Evolutionary conservation across 2,797 vertebrate genomes (phyloP), one percentile per base, ranked within the genome.

Genomic region (Xiphophorus birchmanni): DNA sequence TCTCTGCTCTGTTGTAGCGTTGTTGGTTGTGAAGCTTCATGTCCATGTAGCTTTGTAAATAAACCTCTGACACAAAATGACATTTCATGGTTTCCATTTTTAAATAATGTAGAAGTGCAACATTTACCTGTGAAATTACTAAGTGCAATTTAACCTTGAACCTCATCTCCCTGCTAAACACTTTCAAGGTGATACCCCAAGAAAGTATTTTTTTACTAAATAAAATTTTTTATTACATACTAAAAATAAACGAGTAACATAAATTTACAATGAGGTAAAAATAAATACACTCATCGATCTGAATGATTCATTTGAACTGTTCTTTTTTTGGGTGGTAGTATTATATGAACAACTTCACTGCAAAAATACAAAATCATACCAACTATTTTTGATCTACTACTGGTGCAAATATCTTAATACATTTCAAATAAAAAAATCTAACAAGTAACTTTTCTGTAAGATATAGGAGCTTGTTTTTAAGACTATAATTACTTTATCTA

Each of bases 31-130:
- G 80, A 88, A 79, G 58, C 56, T 52, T 85, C 84, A 80, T 75
- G 56, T 85, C 86, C 76, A 86, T 58, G 54, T 88, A 77, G 84
- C 52, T 10, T 83, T 95, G 92, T 95, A 93, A 95, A 95, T 95
- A 96, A 96, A 95, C 80, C 78, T 89, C 84, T 86, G 82, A 78
- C 87, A 85, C 65, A 83, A 80, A 50, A 86, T 85, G 74, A 82
- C 44, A 29, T 18, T 32, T 0, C 69, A 17, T 44, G 13, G 35
- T 11, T 40, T 75, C 29, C 21, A 11, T 73, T 29, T 0, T 58
- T 11, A 29, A 56, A 15, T 9, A 63, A 37, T 65, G 60, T 1
- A 35, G 32, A 65, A 37, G 32, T 23, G 18, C 18, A 67, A 21
- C 10, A 40, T 40, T 40, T 23, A 37, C 7, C 35, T 40, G 35